Conservation (phyloP, 2,113 vertebrate genomes). For the Brachypodius melanocephalos region DNA sequence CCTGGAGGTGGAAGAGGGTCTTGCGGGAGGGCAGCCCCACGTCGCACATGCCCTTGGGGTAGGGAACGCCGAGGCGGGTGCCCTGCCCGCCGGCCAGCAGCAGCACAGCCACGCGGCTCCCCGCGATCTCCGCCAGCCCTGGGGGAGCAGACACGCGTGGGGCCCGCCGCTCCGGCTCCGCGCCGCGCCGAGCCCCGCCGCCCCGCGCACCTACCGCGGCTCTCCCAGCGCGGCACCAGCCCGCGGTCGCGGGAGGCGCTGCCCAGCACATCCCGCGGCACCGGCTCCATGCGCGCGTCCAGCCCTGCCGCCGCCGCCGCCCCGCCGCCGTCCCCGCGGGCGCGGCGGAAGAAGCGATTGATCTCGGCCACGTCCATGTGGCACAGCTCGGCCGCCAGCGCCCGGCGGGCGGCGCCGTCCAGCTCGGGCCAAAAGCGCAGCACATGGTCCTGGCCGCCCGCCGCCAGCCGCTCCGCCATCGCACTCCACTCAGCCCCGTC, state of each 20-base stretch:
- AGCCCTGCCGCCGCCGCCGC: constrained; percentile 53
- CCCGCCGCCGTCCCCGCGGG: constrained; percentile 70
- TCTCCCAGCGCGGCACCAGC: constrained; percentile 82
- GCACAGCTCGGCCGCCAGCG: constrained; percentile 75
- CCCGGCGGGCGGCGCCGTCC: constrained; percentile 65
- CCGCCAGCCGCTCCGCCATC: neutral
- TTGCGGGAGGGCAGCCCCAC: constrained; percentile 92
- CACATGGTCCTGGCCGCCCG: constrained; percentile 82
- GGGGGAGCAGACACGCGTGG: neutral
- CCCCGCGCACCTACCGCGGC: constrained; percentile 75
- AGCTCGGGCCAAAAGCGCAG: constrained; percentile 85
- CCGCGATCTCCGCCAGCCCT: constrained; percentile 54
- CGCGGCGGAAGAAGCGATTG: constrained; percentile 77
- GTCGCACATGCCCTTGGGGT: constrained; percentile 97
- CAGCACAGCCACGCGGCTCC: constrained; percentile 79
- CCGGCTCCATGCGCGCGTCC: constrained; percentile 85
- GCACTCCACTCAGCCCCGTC: accelerated
- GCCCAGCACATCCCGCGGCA: constrained; percentile 86
- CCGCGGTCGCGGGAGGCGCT: constrained; percentile 84
- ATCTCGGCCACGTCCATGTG: constrained; percentile 83
- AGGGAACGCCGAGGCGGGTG: constrained; percentile 89
- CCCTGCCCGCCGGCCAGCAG: constrained; percentile 95
- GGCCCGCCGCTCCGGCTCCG: neutral
- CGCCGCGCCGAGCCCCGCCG: neutral
- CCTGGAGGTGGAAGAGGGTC: constrained; percentile 98